Evolutionary conservation across 2,797 vertebrate genomes (phyloP), one percentile per base, ranked within the genome.

Genomic region (Hyperoplus lanceolatus): DNA sequence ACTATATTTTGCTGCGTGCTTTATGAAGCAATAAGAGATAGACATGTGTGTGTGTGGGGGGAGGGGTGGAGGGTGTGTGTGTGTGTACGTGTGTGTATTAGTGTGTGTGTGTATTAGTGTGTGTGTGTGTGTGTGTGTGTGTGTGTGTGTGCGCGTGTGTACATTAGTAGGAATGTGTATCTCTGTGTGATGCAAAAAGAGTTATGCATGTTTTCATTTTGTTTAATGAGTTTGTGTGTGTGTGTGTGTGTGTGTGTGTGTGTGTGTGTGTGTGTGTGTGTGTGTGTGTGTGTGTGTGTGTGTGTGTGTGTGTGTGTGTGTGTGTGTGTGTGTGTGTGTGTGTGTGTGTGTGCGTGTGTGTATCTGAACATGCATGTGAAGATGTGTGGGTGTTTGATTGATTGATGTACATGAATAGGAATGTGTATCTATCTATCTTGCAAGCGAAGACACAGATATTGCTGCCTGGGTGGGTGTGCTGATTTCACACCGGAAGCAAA

Each of bases 401-500:
- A 15, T 2, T 10, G 10, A 46, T 70, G 60, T 39, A 48, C 11
- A 49, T 18, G 18, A 54, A 43, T 1, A 70, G 29, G 50, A 65
- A 69, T 62, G 51, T 48, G 3, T 13, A 1, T 46, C 41, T 72
- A 64, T 57, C 11, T 13, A 2, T 46, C 41, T 72, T 67, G 61
- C 11, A 53, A 63, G 62, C n/a, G 36, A 67, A 58, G 45, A 58
- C 29, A 49, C 8, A 64, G 3, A 55, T 42, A 8, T 46, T 54
- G 38, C 12, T 18, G 29, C 11, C 10, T 48, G 42, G 16, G 49
- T 48, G 42, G 16, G 49, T 42, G 55, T 61, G 12, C 0, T 38
- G 9, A 43, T 78, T 79, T 68, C 46, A 61, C 55, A 79, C 55
- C 65, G 46, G 41, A 78, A 75, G 3, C n/a, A 73, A 4, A 51